Evolutionary conservation across 1,140 invertebrate species (phyloP), one percentile per base, ranked within the genome.

Genomic region (Maniola jurtina): DNA sequence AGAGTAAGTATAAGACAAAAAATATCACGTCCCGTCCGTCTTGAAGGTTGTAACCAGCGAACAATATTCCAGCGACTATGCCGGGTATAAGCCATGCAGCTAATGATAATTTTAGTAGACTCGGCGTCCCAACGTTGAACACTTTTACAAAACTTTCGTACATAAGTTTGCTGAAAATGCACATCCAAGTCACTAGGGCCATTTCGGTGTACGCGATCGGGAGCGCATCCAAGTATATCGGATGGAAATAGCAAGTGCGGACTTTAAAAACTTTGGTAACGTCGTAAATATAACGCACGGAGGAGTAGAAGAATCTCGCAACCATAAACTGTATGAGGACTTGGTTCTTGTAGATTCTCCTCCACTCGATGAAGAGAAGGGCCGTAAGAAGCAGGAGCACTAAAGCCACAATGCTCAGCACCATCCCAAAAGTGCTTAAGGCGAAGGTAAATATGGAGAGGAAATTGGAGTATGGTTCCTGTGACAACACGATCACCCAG

Each of bases 261-360:
- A 70, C 33, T 0, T 70, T 38, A 40, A 79, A 76, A 1, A 78
- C 38, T 15, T 65, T 64, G 1, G 61, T 59, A 3, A 83, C 57
- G 14, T 84, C 83, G 13, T 72, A 66, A 0, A 79, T 35, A 38
- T 83, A 88, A 65, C 81, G 72, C 0, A 78, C 45, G 4, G 72
- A 61, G 0, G 74, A 76, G 58, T 80, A 84, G 5, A 86, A 13
- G 47, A 82, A 84, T 72, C 86, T 81, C 7, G 84, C 76, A 0
- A 81, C 62, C 80, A 88, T 90, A 61, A 88, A 86, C 62, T 90
- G 88, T 33, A 84, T 76, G 2, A 90, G 73, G 0, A 88, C 61
- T 65, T 88, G 81, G 55, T 90, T 90, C 58, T 90, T 90, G 71
- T 77, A 79, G 8, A 57, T 78, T 0, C 66, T 55, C 35, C 86